These are phyloP conservation scores for Addax nasomaculatus DNA, from an alignment of 2,113 vertebrate genomes.

Conservation along the genomic window DNA sequence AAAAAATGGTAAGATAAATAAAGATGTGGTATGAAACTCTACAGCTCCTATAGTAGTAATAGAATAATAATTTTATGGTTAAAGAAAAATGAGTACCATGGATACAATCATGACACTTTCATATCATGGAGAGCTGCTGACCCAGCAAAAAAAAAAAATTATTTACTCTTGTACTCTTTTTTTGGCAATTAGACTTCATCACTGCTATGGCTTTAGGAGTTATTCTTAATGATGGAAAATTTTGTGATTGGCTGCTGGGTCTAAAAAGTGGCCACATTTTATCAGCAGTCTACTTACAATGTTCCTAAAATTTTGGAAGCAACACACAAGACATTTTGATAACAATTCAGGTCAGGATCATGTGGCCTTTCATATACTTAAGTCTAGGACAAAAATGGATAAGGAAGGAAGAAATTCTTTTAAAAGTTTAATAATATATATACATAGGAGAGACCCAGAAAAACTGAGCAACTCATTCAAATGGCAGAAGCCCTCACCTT, in stretches of 20 bases:
- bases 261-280: not conserved
- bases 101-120: not conserved
- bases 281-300: not conserved
- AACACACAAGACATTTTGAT: not conserved
- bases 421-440: not conserved
- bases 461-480: not conserved
- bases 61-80: not conserved
- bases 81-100: not conserved
- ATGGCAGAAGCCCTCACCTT: not conserved
- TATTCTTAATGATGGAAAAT: not conserved
- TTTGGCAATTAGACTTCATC: not conserved
- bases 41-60: not conserved
- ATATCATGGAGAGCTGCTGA: not conserved
- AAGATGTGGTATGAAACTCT: not conserved
- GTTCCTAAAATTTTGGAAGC: not conserved
- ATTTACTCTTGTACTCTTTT: not conserved
- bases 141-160: not conserved
- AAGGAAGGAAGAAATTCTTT: not conserved
- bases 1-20: not conserved
- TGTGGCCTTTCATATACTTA: not conserved
- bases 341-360: not conserved
- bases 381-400: not conserved
- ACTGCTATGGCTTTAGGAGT: not conserved
- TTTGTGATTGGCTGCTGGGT: not conserved
- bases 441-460: not conserved